phyloP scores from a whole-genome alignment of 2,888 invertebrate genomes.

The Orthosia cruda region DNA sequence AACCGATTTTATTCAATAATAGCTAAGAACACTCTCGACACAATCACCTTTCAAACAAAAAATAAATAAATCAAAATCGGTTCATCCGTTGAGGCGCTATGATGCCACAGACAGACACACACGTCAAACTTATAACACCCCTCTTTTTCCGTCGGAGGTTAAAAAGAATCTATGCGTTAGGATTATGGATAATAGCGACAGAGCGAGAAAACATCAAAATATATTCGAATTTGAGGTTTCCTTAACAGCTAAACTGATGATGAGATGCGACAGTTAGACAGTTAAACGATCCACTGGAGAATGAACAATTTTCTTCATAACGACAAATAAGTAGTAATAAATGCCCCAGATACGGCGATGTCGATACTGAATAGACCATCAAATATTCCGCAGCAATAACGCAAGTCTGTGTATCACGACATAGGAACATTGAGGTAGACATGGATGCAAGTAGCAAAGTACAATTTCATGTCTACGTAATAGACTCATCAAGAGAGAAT shows the following conservation, averaged over 20 bases:
- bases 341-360: slow-evolving; percentile 32
- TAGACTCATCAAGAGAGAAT: slow-evolving; percentile 78
- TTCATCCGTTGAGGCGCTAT: too few relatives aligned
- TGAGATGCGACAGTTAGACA: slow-evolving; percentile 30
- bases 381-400: slow-evolving; percentile 49
- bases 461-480: slow-evolving; percentile 74
- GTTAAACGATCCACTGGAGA: slow-evolving; percentile 21
- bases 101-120: too few relatives aligned
- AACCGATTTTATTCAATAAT: too few relatives aligned
- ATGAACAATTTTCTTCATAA: slow-evolving; percentile 41
- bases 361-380: slow-evolving; percentile 45
- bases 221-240: background rate
- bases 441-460: slow-evolving; percentile 68
- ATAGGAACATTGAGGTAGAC: slow-evolving; percentile 65
- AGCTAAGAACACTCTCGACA: too few relatives aligned
- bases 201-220: background rate
- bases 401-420: slow-evolving; percentile 53
- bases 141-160: too few relatives aligned
- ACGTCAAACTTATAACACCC: too few relatives aligned
- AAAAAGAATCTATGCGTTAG: too few relatives aligned
- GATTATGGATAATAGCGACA: background rate
- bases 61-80: too few relatives aligned
- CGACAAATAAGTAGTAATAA: slow-evolving; percentile 41
- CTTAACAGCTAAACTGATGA: background rate
- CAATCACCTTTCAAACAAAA: too few relatives aligned